Evolutionary conservation across 2,797 vertebrate genomes (phyloP).

Genomic region (Poecilia velifera): DNA sequence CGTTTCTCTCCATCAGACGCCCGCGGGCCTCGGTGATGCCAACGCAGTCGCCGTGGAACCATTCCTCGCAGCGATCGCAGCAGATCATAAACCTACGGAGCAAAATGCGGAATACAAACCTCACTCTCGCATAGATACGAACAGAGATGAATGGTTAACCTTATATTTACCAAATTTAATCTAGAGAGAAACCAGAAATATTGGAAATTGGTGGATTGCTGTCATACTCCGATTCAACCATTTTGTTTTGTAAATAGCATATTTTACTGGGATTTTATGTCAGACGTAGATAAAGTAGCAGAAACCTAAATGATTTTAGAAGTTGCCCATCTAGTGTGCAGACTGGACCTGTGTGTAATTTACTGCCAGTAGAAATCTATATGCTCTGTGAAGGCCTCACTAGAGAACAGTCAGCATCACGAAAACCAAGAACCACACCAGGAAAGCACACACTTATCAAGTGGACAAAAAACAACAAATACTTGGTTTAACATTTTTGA

Average conservation of each 20-base stretch:
- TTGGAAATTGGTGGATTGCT: neutral
- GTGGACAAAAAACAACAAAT: neutral
- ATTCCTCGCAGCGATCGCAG: slow-evolving; percentile 98
- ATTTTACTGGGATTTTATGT: neutral
- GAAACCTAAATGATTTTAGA: neutral
- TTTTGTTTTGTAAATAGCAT: neutral
- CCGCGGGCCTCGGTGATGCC: slow-evolving; percentile 98
- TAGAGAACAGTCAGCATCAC: neutral
- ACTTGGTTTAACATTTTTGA: neutral
- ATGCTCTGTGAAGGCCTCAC: neutral
- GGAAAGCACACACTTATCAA: neutral
- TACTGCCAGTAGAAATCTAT: neutral
- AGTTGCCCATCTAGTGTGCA: neutral
- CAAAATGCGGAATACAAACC: slow-evolving; percentile 11
- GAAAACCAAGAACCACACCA: neutral
- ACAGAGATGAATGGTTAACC: neutral
- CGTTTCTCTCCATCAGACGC: slow-evolving; percentile 93
- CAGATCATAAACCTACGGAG: slow-evolving; percentile 99
- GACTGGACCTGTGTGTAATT: neutral
- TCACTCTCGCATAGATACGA: neutral
- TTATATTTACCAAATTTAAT: neutral
- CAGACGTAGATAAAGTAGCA: neutral
- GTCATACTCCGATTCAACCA: neutral
- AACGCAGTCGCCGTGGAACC: slow-evolving; percentile 98
- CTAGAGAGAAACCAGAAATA: neutral